phyloP scores from a whole-genome alignment of 1,140 invertebrate genomes.

The Sminthurinus signatus region DNA sequence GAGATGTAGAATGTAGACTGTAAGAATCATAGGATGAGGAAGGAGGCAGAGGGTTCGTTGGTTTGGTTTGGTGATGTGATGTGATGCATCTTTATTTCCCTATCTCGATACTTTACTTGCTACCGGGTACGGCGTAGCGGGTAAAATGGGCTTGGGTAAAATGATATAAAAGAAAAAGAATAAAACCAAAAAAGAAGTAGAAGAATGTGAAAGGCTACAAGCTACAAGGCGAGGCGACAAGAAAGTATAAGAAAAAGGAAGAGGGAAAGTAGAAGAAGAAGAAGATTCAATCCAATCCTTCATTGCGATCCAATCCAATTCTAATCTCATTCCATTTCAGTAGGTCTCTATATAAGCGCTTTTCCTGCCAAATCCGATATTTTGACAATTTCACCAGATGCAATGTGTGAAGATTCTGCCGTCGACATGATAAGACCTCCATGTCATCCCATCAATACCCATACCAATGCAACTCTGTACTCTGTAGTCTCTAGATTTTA shows the following conservation, averaged over 20 bases:
- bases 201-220: no score
- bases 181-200: no score
- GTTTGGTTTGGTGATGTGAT: no score
- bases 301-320: conserved; percentile 26
- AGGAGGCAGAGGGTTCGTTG: no score
- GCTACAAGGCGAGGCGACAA: neutral
- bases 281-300: conserved; percentile 21
- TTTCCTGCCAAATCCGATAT: conserved; percentile 34
- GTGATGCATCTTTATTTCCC: no score
- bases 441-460: neutral
- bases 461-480: no score
- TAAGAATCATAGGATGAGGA: no score
- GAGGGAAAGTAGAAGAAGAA: neutral
- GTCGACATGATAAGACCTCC: conserved; percentile 3
- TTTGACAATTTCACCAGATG: conserved; percentile 33
- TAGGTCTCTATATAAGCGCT: conserved; percentile 17
- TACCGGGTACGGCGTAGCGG: no score
- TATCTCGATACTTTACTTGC: no score
- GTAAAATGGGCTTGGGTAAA: no score
- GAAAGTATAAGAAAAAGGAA: neutral
- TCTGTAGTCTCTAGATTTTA: no score
- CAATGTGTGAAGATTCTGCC: neutral
- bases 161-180: neutral
- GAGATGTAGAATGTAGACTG: no score
- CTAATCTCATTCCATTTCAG: conserved; percentile 25